Evolutionary conservation across 2,888 invertebrate species (phyloP), one percentile per base, ranked within the genome.

Genomic region (Ochropleura leucogaster): DNA sequence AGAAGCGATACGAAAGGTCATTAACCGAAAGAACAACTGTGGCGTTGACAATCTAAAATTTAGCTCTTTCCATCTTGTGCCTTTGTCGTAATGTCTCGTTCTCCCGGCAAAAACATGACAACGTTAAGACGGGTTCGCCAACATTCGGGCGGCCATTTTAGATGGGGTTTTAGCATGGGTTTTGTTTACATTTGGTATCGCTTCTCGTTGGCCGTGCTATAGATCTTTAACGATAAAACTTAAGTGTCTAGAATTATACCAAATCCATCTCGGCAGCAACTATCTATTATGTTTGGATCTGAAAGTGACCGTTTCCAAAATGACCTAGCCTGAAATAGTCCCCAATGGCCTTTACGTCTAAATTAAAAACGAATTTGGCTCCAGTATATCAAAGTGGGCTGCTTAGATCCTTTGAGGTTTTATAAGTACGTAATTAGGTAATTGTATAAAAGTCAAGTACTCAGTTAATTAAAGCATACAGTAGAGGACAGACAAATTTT

Each of bases 391-490:
- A n/a, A 69, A 53, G n/a, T 30, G 30, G 30, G 16, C 30, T 69
- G 62, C 30, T 55, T 47, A 47, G 9, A 44, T 57, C 59, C 59
- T 60, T 72, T 77, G 51, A 42, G n/a, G 51, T 53, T 64, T 9
- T 59, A 10, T 46, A 42, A 72, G 60, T 72, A 60, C n/a, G 30
- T 79, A 49, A 79, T 77, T 60, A 55, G n/a, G 47, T 64, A 55
- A 62, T 80, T 64, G 14, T 53, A 40, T 53, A 40, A 55, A 71
- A 42, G 40, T 72, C 72, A 72, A 72, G 73, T 72, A 18, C 1
- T 53, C 7, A 65, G 40, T 64, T 60, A 63, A 79, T 64, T 60
- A 47, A 8, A 42, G 16, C 57, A 47, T 53, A 42, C n/a, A 72
- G 42, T 72, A 64, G 16, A 77, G 42, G 42, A 14, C 49, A 55